Evolutionary conservation across 2,888 invertebrate genomes (phyloP), one percentile per base, ranked within the genome.

Genomic region (Alviniconcha strummeri): DNA sequence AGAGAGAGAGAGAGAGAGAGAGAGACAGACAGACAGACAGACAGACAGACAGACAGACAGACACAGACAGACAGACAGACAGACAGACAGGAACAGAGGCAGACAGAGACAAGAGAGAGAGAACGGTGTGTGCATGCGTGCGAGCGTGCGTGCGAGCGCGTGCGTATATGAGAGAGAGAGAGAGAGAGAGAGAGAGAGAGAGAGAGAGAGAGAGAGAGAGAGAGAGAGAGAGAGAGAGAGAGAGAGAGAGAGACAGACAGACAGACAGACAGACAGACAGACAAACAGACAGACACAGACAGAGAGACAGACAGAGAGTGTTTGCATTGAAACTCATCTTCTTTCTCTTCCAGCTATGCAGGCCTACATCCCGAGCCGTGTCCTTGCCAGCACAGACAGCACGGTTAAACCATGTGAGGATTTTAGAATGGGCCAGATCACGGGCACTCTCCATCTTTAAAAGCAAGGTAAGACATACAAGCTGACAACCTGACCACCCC

Each of bases 11-110:
- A 69, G 69, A 64, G 69, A 80, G 60, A 56, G 76, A 76, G 76
- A 76, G 76, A 76, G 76, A 76, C 11, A 76, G 76, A 76, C 11
- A 76, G 76, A 83, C n/a, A 83, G 55, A 67, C 19, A 75, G 75
- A 64, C n/a, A 78, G 64, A 72, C 60, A 79, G 74, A 60, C 54
- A 76, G 64, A 82, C 55, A 56, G 67, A 64, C 36, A 67, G 72
- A 36, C n/a, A 76, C 11, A 76, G 76, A 76, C 11, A 76, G 76
- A 83, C n/a, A 83, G 55, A 67, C 19, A 75, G 75, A 64, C n/a
- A 78, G 64, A 72, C 60, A 79, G 74, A 60, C 54, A 76, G 64
- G 8, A 60, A 82, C 55, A 56, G 67, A 64, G 13, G 13, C 36
- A 67, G 72, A 36, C 36, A 36, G 36, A 9, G 15, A 60, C 7